These are phyloP conservation scores for Porites rus DNA, from an alignment of 92 coral and sea anemone genomes.

Conservation along the genomic window DNA sequence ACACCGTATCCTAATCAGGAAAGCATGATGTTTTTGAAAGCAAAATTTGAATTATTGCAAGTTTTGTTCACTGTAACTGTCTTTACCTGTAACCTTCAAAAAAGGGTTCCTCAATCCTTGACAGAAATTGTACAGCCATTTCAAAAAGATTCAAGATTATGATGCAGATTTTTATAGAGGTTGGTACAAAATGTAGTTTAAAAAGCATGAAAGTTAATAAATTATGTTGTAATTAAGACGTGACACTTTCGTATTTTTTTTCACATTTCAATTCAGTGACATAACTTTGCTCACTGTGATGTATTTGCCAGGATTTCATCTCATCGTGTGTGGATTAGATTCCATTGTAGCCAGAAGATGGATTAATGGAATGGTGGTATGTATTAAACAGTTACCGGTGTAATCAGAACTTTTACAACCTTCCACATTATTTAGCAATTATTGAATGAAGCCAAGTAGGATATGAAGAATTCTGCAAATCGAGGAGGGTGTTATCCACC, in stretches of 20 bases:
- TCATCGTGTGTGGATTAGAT: constrained; percentile 97
- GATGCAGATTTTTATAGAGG: constrained; percentile 95
- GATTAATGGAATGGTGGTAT: constrained; percentile 99
- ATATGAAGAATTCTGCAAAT: too few relatives aligned
- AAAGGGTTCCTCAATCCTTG: background rate
- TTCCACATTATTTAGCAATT: too few relatives aligned
- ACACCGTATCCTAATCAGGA: constrained; percentile 88
- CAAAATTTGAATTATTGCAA: background rate
- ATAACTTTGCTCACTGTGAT: background rate
- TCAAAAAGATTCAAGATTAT: constrained; percentile 92
- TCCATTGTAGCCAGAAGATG: constrained; percentile 97
- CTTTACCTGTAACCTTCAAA: background rate
- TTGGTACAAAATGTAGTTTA: constrained; percentile 29
- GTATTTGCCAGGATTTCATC: constrained; percentile 79
- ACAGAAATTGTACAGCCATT: constrained; percentile 71
- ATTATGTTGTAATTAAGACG: too few relatives aligned
- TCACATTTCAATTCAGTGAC: too few relatives aligned
- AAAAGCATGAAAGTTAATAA: too few relatives aligned
- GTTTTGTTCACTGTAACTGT: background rate
- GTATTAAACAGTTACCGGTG: background rate
- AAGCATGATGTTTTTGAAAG: too few relatives aligned
- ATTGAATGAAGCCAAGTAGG: too few relatives aligned
- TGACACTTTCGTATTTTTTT: background rate
- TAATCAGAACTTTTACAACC: too few relatives aligned
- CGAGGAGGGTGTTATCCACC: too few relatives aligned